These are phyloP conservation scores for Tetranychus truncatus DNA, from an alignment of 2,888 invertebrate species.

Conservation along the genomic window DNA sequence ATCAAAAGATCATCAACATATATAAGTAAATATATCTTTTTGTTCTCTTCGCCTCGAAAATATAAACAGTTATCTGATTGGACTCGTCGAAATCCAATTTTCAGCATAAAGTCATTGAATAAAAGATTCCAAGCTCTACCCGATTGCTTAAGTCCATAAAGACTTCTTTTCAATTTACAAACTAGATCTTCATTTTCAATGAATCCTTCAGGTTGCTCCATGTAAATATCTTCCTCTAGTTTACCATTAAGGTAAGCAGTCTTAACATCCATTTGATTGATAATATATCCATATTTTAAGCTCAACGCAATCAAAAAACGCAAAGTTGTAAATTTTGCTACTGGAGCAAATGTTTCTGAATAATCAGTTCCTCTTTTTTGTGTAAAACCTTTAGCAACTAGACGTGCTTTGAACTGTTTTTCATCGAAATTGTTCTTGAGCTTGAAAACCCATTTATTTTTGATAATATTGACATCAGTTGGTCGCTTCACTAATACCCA, in stretches of 20 bases:
- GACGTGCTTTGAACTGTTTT: too few relatives aligned
- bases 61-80: slow-evolving; percentile 23
- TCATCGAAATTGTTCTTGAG: too few relatives aligned
- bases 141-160: slow-evolving; percentile 28
- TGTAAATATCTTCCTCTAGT: neutral
- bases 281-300: slow-evolving; percentile 5
- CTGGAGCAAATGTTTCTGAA: too few relatives aligned
- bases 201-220: slow-evolving; percentile 26
- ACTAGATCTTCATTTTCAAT: too few relatives aligned
- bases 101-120: slow-evolving; percentile 19
- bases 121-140: slow-evolving; percentile 24
- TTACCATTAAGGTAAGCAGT: slow-evolving; percentile 19
- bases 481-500: too few relatives aligned
- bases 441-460: too few relatives aligned
- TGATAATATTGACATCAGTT: too few relatives aligned
- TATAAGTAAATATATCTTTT: slow-evolving; percentile 18
- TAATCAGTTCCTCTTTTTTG: too few relatives aligned
- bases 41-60: slow-evolving; percentile 9
- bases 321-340: slow-evolving; percentile 19
- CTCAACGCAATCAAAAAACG: slow-evolving; percentile 21
- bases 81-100: slow-evolving; percentile 17
- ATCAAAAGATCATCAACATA: slow-evolving; percentile 27
- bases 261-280: slow-evolving; percentile 23
- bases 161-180: slow-evolving; percentile 18
- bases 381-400: too few relatives aligned